Base-by-base conservation (phyloP, 2,113 vertebrate genomes). In the Peromyscus leucopus region DNA sequence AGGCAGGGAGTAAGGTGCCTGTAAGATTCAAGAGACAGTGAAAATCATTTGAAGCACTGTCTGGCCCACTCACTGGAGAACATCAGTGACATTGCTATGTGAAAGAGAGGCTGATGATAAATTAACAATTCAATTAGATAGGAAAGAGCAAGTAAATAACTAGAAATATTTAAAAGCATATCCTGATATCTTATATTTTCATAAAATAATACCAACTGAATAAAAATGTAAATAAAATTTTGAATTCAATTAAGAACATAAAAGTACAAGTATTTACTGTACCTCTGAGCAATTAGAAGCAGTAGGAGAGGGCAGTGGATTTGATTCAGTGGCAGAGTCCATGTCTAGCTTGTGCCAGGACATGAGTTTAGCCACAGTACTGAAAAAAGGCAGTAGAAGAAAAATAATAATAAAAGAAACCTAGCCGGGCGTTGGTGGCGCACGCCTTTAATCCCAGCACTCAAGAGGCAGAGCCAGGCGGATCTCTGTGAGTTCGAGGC, bases 121-220 rank as follows among this genome's bases (percentile, higher is more conserved):
- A 74, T 76, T 33, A 79, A 91, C 9, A 94, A 22, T 94, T 86
- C 46, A 89, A 3, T 89, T 75, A 96, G 33, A 67, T 48, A 67
- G 22, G 28, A 15, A 92, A 92, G 65, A 93, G 7, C 46, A 80
- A 78, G 59, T 79, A 42, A 91, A 59, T 71, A 67, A 88, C 65
- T 85, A 69, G 26, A 42, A 24, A 93, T 91, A 80, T 94, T 96
- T 94, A 31, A 76, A 95, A 97, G 61, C n/a, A 93, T 48, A 90
- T n/a, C 10, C 13, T 65, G 39, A 33, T 94, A 16, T 48, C 75
- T 94, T 67, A 67, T 87, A 72, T 89, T 94, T 91, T 71, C 75
- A 69, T 36, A 83, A 94, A 93, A 95, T 78, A 87, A 87, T 84
- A 79, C 15, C 74, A 88, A 16, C 46, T 71, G 31, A 39, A 61